Evolutionary conservation across 2,888 invertebrate genomes (phyloP), one percentile per base, ranked within the genome.

Genomic region (Sphecodes monilicornis): DNA sequence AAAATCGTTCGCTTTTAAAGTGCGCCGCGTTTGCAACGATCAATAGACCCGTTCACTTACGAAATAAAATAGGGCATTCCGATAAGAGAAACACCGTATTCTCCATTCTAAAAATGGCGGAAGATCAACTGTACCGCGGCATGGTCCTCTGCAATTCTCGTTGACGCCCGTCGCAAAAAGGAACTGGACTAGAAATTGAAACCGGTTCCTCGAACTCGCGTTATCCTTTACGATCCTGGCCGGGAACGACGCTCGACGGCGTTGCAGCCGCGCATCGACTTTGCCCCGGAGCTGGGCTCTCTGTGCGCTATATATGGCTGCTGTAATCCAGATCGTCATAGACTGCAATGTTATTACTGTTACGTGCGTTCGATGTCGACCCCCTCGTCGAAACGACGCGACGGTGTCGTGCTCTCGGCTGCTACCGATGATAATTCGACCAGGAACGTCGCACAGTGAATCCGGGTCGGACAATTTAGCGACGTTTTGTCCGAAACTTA

Each of bases 321-420:
- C 54, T 72, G 76, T 83, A 83, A 83, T 43, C 64, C n/a, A 50
- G 68, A 84, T 70, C 39, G 69, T 73, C 74, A 70, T 84, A 69
- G 60, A 82, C 76, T 60, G 50, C 60, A 54, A 70, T 70, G 64
- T 74, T 78, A 78, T 78, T 84, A 84, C 64, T 26, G 84, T 77
- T 84, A 74, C 73, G 78, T 74, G 84, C 60, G 60, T 50, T 73
- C 72, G 46, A 32, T 22, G 76, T 75, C 76, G 54, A 74, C 82
- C 32, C 50, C n/a, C 29, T 36, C 73, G 26, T 29, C 72, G 46
- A 76, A 83, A 68, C 26, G 26, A 26, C 29, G 71, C 2, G 32
- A 5, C 1, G 5, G n/a, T 16, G 11, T 39, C 16, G 26, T n/a
- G 16, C 18, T 32, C 10, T 10, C 46, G 43, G 50, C 50, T 50